Percentiles rank a stretch among this genome's conserved stretches.
phyloP scores from a whole-genome alignment of 2,888 invertebrate genomes.

The Lasiommata megera region DNA sequence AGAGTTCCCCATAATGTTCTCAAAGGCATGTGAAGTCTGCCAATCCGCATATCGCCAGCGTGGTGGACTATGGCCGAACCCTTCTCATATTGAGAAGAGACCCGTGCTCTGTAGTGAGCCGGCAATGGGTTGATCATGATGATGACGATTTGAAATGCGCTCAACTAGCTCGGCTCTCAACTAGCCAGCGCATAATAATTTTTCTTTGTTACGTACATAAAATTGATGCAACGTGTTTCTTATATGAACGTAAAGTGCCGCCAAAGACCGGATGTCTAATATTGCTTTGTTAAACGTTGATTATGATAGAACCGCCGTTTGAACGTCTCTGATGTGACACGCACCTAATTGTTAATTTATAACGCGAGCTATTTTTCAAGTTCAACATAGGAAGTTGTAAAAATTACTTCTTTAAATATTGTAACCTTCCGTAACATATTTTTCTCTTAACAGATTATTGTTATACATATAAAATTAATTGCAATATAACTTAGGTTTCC shows the following conservation, averaged over 20 bases:
- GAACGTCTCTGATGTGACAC: slow-evolving; percentile 21
- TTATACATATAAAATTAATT: too few relatives aligned
- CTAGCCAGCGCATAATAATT: neutral
- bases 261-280: slow-evolving; percentile 31
- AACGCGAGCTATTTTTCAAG: slow-evolving; percentile 30
- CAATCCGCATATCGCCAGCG: too few relatives aligned
- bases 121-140: too few relatives aligned
- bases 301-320: slow-evolving; percentile 19
- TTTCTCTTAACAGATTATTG: too few relatives aligned
- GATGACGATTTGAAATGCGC: too few relatives aligned
- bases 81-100: too few relatives aligned
- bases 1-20: too few relatives aligned
- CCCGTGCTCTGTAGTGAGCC: too few relatives aligned
- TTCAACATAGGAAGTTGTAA: slow-evolving; percentile 22
- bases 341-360: slow-evolving; percentile 59
- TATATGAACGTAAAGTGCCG: slow-evolving; percentile 10
- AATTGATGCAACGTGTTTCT: slow-evolving; percentile 14
- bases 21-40: too few relatives aligned
- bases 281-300: slow-evolving; percentile 15
- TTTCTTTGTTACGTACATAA: slow-evolving; percentile 10
- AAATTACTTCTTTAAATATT: neutral
- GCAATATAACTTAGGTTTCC: too few relatives aligned
- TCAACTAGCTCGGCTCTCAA: neutral
- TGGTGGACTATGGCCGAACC: too few relatives aligned
- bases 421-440: too few relatives aligned